phyloP scores from a whole-genome alignment of 1,140 invertebrate genomes.

The Amphibalanus amphitrite region DNA sequence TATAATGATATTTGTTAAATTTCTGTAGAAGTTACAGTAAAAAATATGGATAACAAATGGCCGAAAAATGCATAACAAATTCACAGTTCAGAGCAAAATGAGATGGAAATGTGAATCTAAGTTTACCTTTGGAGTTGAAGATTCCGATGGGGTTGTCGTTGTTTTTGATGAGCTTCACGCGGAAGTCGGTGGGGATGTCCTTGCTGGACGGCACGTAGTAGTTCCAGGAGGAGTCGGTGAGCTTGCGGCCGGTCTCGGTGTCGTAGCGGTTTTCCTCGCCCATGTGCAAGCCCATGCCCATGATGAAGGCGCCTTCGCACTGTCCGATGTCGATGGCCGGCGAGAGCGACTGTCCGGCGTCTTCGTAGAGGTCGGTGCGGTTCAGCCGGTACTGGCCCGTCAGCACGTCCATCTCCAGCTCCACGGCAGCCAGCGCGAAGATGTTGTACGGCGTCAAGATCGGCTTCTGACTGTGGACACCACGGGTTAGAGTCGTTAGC shows the following conservation, averaged over 20 bases:
- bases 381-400: constrained; percentile 37
- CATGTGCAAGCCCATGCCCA: constrained; percentile 28
- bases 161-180: constrained; percentile 25
- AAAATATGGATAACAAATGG: no score
- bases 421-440: constrained; percentile 39
- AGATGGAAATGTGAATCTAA: no score
- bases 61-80: no score
- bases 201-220: constrained; percentile 20
- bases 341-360: constrained; percentile 24
- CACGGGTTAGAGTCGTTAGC: no score
- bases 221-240: constrained; percentile 51
- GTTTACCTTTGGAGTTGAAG: constrained; percentile 16
- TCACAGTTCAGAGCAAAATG: no score
- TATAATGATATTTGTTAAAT: no score
- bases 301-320: constrained; percentile 30
- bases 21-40: no score
- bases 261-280: constrained; percentile 27
- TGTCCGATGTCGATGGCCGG: constrained; percentile 28
- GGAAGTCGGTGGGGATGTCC: constrained; percentile 29
- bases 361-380: constrained; percentile 27
- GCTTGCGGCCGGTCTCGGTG: constrained; percentile 20
- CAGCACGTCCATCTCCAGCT: constrained; percentile 56
- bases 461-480: no score
- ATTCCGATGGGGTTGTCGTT: constrained; percentile 22
- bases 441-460: constrained; percentile 33